Evolutionary conservation across 2,888 invertebrate species (phyloP).

Genomic region (Dynastes tityus): DNA sequence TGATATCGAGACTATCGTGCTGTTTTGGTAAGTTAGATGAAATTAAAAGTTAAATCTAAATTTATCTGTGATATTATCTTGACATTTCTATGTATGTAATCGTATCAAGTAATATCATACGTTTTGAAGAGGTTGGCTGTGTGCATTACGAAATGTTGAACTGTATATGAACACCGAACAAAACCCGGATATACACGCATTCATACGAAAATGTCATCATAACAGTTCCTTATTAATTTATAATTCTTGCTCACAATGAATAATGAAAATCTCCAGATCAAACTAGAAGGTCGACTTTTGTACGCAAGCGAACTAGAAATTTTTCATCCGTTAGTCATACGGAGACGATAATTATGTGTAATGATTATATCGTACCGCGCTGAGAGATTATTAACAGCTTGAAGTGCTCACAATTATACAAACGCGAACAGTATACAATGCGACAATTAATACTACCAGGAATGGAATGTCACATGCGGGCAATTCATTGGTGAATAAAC

Average conservation of each 20-base stretch:
- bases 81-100: too few relatives aligned
- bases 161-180: too few relatives aligned
- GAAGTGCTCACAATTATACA: background rate
- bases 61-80: too few relatives aligned
- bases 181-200: too few relatives aligned
- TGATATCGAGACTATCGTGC: conserved; percentile 3
- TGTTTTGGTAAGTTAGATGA: conserved; percentile 7
- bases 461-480: conserved; percentile 18
- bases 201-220: too few relatives aligned
- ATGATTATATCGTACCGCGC: conserved; percentile 8
- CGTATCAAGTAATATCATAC: too few relatives aligned
- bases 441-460: conserved; percentile 26
- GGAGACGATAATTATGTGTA: conserved; percentile 9
- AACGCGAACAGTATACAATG: background rate
- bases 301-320: conserved; percentile 19
- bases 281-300: conserved; percentile 13
- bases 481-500: conserved; percentile 22
- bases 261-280: background rate
- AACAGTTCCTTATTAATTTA: too few relatives aligned
- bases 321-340: conserved; percentile 38
- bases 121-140: too few relatives aligned
- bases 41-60: too few relatives aligned
- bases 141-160: too few relatives aligned
- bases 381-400: conserved; percentile 16
- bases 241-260: background rate